Base-by-base conservation (phyloP, 2,113 vertebrate species). In the Calyptommatus sinebrachiatus region DNA sequence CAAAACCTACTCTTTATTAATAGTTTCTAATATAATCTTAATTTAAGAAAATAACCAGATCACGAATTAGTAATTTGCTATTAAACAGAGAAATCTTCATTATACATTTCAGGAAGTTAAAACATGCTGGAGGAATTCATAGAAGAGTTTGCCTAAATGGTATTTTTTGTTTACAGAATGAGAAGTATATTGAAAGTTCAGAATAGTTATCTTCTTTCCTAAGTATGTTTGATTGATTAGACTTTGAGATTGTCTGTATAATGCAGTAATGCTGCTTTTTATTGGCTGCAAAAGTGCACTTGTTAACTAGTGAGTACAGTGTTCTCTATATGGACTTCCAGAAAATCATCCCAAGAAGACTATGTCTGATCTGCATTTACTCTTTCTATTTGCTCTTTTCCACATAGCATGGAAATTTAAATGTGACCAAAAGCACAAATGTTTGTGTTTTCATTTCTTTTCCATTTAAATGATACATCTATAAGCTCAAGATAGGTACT, bases 401-500 rank as follows among this genome's bases (percentile, higher is more conserved):
- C 8, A 45, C 26, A 71, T 41, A 46, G 70, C 9, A 50, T 24
- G 46, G 48, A 35, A 31, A 22, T 69, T 69, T 22, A 22, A 57
- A 22, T 46, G 22, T 35, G 35, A 11, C 45, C 70, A 50, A 5
- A 45, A 71, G 48, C 26, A 26, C 11, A 7, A 66, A 9, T 67
- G 14, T 18, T 12, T 68, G 4, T 68, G 12, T 5, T 2, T 50
- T 71, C 8, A 21, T 24, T 24, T 12, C 7, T n/a, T 4, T 12
- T 24, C 45, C 46, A 2, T 70, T 70, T 61, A 21, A 62, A 14
- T 26, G 7, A 7, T 75, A 7, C 26, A 41, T 16, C 5, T 75
- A 29, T 72, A 73, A 79, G 50, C 60, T 57, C 14, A 50, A 65
- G 85, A 76, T 57, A 78, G 81, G 69, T 68, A 70, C 22, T 50